Conservation (phyloP, 2,113 vertebrate species). For the Paralichthys olivaceus region DNA sequence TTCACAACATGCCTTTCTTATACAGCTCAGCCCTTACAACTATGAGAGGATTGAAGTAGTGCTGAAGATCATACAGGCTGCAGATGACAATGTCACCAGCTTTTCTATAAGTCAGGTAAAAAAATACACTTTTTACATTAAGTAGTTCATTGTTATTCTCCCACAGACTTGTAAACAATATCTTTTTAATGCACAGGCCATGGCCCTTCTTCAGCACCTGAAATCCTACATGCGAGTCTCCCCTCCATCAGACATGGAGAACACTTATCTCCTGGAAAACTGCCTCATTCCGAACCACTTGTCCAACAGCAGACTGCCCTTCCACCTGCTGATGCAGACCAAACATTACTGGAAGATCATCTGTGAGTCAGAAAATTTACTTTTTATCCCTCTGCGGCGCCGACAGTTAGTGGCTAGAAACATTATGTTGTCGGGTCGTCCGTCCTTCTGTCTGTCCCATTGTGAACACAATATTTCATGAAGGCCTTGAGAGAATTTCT, state of each 20-base stretch:
- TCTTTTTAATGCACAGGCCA: constrained; percentile 79
- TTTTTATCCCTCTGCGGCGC: neutral
- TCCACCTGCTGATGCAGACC: constrained; percentile 93
- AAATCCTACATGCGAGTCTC: constrained; percentile 90
- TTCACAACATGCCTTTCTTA: constrained; percentile 1
- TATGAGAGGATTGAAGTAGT: constrained; percentile 93
- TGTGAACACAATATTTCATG: no score
- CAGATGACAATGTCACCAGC: constrained; percentile 85
- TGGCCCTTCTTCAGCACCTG: constrained; percentile 91
- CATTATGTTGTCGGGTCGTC: no score
- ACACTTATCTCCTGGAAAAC: constrained; percentile 87
- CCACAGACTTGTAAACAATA: neutral
- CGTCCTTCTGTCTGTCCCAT: no score
- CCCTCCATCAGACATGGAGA: constrained; percentile 88
- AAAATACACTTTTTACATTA: neutral
- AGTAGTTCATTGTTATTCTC: neutral
- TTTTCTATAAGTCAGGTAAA: constrained; percentile 88
- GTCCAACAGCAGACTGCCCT: constrained; percentile 89
- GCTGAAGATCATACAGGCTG: constrained; percentile 89
- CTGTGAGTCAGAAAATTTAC: constrained; percentile 79
- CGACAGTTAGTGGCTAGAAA: no score
- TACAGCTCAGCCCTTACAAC: constrained; percentile 94
- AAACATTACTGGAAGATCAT: constrained; percentile 91
- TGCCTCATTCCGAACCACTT: constrained; percentile 81
- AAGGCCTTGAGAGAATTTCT: no score